Conservation (phyloP, 2,797 vertebrate species). For the Masticophis lateralis region DNA sequence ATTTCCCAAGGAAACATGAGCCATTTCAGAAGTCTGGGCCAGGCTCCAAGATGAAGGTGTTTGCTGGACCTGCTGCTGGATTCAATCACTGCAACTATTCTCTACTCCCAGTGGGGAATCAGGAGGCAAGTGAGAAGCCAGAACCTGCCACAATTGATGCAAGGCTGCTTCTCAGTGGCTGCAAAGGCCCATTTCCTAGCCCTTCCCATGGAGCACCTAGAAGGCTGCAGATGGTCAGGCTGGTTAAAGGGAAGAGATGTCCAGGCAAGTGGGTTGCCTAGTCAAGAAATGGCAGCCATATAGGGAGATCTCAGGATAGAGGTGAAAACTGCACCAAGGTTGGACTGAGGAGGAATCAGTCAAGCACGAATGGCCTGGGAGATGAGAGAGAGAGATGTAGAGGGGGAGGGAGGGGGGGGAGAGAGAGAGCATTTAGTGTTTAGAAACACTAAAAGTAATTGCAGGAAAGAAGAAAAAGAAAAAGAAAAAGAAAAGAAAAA, state of each 20-base stretch:
- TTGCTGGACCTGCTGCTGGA: background rate
- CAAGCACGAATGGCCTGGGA: background rate
- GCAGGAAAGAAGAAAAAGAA: background rate
- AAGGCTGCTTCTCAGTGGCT: background rate
- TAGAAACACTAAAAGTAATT: background rate
- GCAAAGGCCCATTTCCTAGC: background rate
- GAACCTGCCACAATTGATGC: background rate
- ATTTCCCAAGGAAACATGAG: background rate
- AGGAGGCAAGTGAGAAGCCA: background rate
- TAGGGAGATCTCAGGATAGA: background rate
- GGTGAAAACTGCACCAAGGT: background rate
- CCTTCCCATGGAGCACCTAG: background rate
- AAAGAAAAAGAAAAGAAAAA: too few relatives aligned
- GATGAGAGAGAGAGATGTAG: rapidly evolving
- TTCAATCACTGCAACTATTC: background rate
- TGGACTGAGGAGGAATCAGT: background rate
- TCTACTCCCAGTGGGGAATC: background rate
- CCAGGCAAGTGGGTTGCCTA: background rate
- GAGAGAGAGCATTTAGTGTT: too few relatives aligned
- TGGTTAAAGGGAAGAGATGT: background rate
- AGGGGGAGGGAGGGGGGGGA: too few relatives aligned
- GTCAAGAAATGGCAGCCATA: background rate
- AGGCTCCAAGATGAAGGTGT: background rate
- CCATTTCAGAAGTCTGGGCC: background rate
- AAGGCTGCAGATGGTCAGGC: background rate